These are phyloP conservation scores for Actinostola sp. DNA, from an alignment of 92 coral and sea anemone genomes.

Conservation along the genomic window DNA sequence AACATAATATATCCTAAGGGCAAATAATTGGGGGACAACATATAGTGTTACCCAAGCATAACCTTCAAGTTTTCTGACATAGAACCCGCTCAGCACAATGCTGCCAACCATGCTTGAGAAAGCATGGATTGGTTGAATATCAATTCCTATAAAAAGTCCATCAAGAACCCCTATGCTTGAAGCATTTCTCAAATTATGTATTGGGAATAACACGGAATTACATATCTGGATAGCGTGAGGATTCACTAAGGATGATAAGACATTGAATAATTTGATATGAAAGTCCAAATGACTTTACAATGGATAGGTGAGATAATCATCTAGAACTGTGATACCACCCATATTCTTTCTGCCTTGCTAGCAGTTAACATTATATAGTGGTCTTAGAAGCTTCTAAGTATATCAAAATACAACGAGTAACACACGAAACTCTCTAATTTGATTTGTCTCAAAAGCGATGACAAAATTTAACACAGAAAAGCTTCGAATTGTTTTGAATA, in stretches of 20 bases:
- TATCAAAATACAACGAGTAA: conserved; percentile 1
- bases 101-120: conserved; percentile 26
- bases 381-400: conserved; percentile 23
- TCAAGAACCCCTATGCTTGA: conserved; percentile 7
- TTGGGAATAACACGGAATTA: neutral
- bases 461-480: conserved; percentile 39
- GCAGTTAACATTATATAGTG: conserved; percentile 2
- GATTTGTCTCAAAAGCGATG: conserved; percentile 40
- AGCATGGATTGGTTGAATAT: neutral
- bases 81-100: conserved; percentile 7
- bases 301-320: conserved; percentile 46
- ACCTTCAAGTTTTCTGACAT: conserved; percentile 13
- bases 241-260: conserved; percentile 5
- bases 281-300: conserved; percentile 31
- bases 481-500: conserved; percentile 29
- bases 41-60: conserved; percentile 37
- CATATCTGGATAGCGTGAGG: conserved; percentile 38
- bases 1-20: conserved; percentile 18
- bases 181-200: neutral
- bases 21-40: conserved; percentile 22
- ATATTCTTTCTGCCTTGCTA: conserved; percentile 23
- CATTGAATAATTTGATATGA: conserved; percentile 21
- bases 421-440: conserved; percentile 15
- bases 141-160: neutral
- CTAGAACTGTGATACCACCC: conserved; percentile 60